Percentiles rank a stretch among this genome's conserved stretches.
Evolutionary conservation across 1,140 invertebrate genomes (phyloP).

Genomic region (Drosophila littoralis): DNA sequence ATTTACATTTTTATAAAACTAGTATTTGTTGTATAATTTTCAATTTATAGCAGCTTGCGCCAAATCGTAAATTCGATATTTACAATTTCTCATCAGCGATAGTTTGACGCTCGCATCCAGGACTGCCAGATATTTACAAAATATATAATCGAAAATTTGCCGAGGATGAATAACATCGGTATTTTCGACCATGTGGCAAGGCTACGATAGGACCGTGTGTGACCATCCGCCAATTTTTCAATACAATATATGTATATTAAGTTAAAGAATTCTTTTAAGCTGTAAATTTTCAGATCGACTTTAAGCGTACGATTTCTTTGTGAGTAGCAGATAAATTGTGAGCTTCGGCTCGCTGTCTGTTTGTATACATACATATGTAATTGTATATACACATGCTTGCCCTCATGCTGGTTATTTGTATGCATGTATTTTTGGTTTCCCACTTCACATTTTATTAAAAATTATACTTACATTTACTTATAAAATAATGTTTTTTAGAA

Average conservation of each 20-base stretch:
- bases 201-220: background rate
- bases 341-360: background rate
- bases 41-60: too few species aligned
- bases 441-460: background rate
- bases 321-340: too few species aligned
- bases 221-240: background rate
- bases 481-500: too few species aligned
- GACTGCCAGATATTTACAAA: too few species aligned
- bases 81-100: too few species aligned
- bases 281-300: background rate
- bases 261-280: background rate
- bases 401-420: slow-evolving; percentile 1
- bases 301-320: background rate
- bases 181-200: background rate
- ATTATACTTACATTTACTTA: background rate
- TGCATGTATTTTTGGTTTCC: background rate
- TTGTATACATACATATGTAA: background rate
- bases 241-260: background rate
- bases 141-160: too few species aligned
- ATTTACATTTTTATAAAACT: too few species aligned
- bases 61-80: too few species aligned
- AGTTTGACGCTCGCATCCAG: too few species aligned
- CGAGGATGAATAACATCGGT: background rate
- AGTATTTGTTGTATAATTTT: too few species aligned
- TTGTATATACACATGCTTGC: background rate